phyloP scores from a whole-genome alignment of 2,797 vertebrate genomes.

The Lithobates sylvaticus region DNA sequence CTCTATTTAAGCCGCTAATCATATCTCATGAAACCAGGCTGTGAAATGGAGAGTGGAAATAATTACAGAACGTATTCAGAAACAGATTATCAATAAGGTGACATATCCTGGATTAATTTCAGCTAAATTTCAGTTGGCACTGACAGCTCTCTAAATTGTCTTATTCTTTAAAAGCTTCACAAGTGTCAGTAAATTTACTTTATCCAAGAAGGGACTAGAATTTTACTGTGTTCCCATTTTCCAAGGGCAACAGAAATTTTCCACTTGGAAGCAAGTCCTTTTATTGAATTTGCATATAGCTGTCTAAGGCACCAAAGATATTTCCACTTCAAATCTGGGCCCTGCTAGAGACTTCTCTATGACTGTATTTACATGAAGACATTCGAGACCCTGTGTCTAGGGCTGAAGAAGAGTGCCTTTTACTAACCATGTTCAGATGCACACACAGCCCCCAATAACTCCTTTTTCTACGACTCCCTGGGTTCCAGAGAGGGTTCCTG shows the following conservation, averaged over 20 bases:
- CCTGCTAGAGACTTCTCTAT: no score
- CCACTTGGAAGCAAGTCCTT: neutral
- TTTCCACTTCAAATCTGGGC: no score
- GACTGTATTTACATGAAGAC: no score
- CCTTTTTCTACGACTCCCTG: no score
- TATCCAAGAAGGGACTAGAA: neutral
- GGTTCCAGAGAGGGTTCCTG: no score
- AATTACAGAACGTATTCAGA: constrained; percentile 21
- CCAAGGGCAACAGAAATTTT: neutral
- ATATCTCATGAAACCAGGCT: constrained; percentile 52
- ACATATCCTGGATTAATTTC: constrained; percentile 45
- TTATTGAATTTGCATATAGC: neutral
- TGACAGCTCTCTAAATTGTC: neutral
- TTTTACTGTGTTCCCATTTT: neutral
- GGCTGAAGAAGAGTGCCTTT: no score
- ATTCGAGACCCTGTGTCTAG: no score
- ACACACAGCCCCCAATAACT: no score
- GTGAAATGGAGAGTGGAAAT: constrained; percentile 25
- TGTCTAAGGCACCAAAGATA: no score
- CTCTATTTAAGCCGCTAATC: constrained; percentile 26
- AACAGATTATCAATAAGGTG: constrained; percentile 35
- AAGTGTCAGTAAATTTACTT: neutral
- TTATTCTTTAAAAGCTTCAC: neutral
- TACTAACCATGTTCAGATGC: no score
- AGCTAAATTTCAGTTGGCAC: neutral